Conservation (phyloP, 2,888 invertebrate genomes). For the Sarcophaga rosellei region DNA sequence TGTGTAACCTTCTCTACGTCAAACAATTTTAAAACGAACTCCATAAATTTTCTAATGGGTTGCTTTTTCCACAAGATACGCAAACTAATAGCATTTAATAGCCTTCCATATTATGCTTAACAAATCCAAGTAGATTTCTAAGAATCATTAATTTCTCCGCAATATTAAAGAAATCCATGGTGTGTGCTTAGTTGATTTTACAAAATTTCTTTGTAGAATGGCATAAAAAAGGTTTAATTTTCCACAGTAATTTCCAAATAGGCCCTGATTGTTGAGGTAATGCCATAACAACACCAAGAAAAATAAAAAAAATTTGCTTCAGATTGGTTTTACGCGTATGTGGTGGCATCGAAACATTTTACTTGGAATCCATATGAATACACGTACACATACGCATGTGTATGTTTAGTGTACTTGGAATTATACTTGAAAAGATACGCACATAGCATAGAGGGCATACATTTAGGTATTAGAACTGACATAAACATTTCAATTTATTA, state of each 20-base stretch:
- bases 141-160: too few relatives aligned
- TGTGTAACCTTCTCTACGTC: too few relatives aligned
- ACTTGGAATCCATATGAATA: slow-evolving; percentile 45
- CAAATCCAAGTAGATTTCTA: background rate
- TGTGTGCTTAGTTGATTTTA: too few relatives aligned
- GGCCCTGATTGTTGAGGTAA: background rate
- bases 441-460: background rate
- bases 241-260: slow-evolving; percentile 22
- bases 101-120: too few relatives aligned
- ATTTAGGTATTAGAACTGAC: slow-evolving; percentile 18
- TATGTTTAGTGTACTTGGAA: background rate
- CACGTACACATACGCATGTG: background rate
- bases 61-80: too few relatives aligned
- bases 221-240: background rate
- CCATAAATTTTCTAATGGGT: too few relatives aligned
- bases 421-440: background rate
- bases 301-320: slow-evolving; percentile 48
- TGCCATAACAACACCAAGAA: background rate
- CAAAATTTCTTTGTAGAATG: too few relatives aligned
- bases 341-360: slow-evolving; percentile 23
- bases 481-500: slow-evolving; percentile 48
- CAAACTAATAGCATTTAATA: too few relatives aligned
- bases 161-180: too few relatives aligned
- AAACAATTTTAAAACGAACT: too few relatives aligned
- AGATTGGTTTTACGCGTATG: slow-evolving; percentile 62